phyloP scores from a whole-genome alignment of 1,140 invertebrate species.

The Drosophila suzukii region DNA sequence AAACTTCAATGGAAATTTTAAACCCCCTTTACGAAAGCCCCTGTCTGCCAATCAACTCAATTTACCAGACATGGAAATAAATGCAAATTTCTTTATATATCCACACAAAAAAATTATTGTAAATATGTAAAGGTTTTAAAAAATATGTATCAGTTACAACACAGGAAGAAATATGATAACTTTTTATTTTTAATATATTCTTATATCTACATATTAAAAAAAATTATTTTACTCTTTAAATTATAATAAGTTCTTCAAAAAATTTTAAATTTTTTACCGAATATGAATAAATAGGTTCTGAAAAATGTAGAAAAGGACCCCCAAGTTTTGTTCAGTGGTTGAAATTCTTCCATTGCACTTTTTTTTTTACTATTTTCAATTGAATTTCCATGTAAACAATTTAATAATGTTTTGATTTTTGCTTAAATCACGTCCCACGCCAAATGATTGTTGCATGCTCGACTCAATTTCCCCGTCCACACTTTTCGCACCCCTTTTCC shows the following conservation, averaged over 20 bases:
- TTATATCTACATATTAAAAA: too few species aligned
- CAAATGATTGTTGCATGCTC: constrained; percentile 32
- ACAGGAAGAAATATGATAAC: too few species aligned
- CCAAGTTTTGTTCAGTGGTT: constrained; percentile 6
- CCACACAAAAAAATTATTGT: neutral
- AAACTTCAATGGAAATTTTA: too few species aligned
- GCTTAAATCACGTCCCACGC: constrained; percentile 46
- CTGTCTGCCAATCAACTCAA: constrained; percentile 2
- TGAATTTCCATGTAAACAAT: constrained; percentile 38
- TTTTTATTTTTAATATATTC: too few species aligned
- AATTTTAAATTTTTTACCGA: too few species aligned
- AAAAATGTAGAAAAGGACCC: neutral
- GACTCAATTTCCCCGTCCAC: neutral
- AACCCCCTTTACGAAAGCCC: neutral
- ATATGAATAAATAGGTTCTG: too few species aligned
- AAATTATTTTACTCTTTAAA: too few species aligned
- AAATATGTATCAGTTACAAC: too few species aligned
- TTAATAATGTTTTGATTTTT: constrained; percentile 54
- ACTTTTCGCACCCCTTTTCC: constrained; percentile 1
- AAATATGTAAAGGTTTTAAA: neutral
- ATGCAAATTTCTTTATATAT: neutral
- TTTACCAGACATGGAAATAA: neutral
- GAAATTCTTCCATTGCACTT: constrained; percentile 26
- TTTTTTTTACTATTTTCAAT: constrained; percentile 18
- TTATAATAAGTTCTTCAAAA: too few species aligned